Percentiles rank a stretch among this genome's conserved stretches.
phyloP scores from a whole-genome alignment of 2,888 invertebrate species.

The Hybos culiciformis region DNA sequence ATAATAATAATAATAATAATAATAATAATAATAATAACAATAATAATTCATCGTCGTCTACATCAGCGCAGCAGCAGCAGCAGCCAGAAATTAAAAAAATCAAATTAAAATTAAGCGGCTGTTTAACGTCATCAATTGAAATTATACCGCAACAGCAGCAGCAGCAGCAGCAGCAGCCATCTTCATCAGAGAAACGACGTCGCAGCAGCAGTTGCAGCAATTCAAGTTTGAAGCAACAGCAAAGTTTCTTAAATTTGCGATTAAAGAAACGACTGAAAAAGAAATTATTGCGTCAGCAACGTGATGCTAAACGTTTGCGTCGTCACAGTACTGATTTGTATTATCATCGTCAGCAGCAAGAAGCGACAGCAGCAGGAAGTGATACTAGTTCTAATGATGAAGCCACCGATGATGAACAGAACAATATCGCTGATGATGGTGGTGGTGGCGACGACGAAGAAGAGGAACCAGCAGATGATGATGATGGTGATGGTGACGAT shows the following conservation, averaged over 20 bases:
- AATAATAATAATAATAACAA: conserved; percentile 6
- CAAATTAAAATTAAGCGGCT: neutral
- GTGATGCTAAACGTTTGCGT: too few species aligned
- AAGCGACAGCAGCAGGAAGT: too few species aligned
- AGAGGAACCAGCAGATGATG: conserved; percentile 10
- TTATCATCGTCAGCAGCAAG: too few species aligned
- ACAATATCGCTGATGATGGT: conserved; percentile 13
- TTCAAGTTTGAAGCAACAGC: conserved; percentile 19
- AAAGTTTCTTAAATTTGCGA: conserved; percentile 20
- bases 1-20: neutral
- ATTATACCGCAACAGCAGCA: neutral
- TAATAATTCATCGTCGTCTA: conserved; percentile 5
- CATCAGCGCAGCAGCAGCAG: too few species aligned
- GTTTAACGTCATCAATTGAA: too few species aligned
- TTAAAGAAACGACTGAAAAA: conserved; percentile 13
- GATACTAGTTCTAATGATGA: neutral
- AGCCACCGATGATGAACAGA: neutral
- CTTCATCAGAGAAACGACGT: conserved; percentile 8
- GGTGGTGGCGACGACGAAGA: conserved; percentile 12
- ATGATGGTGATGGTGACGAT: conserved; percentile 6
- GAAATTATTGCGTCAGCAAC: conserved; percentile 2
- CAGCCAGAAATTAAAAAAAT: neutral
- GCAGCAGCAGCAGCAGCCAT: neutral
- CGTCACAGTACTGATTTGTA: neutral
- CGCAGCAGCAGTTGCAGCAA: conserved; percentile 20